These are phyloP conservation scores for Crotalus viridis DNA, from an alignment of 2,113 vertebrate species.

Conservation along the genomic window DNA sequence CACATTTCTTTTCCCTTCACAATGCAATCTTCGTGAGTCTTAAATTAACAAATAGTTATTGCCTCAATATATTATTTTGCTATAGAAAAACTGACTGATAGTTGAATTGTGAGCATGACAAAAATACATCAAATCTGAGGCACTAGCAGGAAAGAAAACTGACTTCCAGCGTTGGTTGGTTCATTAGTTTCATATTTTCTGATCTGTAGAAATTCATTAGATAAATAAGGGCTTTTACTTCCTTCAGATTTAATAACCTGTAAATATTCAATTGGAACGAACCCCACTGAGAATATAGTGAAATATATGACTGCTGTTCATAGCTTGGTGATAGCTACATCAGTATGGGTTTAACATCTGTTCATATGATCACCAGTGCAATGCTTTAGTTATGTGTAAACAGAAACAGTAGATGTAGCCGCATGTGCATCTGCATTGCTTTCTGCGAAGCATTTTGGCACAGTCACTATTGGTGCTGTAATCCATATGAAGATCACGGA, in stretches of 20 bases:
- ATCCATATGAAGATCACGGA: not conserved
- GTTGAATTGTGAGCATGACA: conserved; percentile 43
- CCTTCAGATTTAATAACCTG: not conserved
- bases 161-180: not conserved
- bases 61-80: conserved; percentile 55
- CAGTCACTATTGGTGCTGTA: not conserved
- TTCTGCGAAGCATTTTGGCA: not conserved
- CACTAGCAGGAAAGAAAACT: not conserved
- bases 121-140: conserved; percentile 2
- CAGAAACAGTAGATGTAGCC: not conserved
- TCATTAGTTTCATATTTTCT: conserved; percentile 26
- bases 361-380: not conserved
- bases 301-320: not conserved
- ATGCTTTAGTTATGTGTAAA: not conserved
- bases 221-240: not conserved
- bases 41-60: conserved; percentile 62
- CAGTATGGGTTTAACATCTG: not conserved
- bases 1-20: conserved; percentile 50
- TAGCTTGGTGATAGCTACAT: not conserved
- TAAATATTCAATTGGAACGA: not conserved
- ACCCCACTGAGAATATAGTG: not conserved
- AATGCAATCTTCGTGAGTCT: conserved; percentile 42
- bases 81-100: conserved; percentile 5
- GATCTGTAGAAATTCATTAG: conserved; percentile 7
- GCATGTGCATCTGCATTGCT: not conserved